These are phyloP conservation scores for Leptatherina wallacei DNA, from an alignment of 2,797 vertebrate genomes.

Conservation along the genomic window DNA sequence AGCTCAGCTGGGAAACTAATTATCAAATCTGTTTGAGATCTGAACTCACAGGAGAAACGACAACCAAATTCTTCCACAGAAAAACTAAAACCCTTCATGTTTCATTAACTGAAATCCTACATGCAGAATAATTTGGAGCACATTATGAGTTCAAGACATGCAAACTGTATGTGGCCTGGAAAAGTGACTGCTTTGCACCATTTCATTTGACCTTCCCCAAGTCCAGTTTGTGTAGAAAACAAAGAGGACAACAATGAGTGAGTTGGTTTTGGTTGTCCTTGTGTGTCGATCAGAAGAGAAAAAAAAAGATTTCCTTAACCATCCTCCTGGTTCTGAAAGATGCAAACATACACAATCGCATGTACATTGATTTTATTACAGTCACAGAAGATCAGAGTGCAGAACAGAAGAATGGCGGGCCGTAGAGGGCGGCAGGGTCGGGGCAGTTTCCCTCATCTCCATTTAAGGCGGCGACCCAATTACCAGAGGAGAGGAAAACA, in stretches of 20 bases:
- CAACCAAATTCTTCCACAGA: too few species aligned
- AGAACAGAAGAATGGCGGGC: constrained; percentile 36
- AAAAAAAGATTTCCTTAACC: neutral
- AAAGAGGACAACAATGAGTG: neutral
- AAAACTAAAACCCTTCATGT: too few species aligned
- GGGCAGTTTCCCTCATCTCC: constrained; percentile 90
- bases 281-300: neutral
- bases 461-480: constrained; percentile 97
- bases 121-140: too few species aligned
- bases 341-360: neutral
- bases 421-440: constrained; percentile 81
- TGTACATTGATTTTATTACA: neutral
- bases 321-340: neutral
- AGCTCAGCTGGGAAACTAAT: too few species aligned
- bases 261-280: neutral
- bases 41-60: too few species aligned
- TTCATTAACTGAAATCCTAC: too few species aligned
- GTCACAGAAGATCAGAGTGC: constrained; percentile 4
- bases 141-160: too few species aligned
- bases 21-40: too few species aligned
- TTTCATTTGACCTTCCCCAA: too few species aligned
- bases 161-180: too few species aligned
- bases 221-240: neutral
- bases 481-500: constrained; percentile 94
- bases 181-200: too few species aligned